Evolutionary conservation across 2,888 invertebrate species (phyloP), one percentile per base, ranked within the genome.

Genomic region (Geotrupes spiniger): DNA sequence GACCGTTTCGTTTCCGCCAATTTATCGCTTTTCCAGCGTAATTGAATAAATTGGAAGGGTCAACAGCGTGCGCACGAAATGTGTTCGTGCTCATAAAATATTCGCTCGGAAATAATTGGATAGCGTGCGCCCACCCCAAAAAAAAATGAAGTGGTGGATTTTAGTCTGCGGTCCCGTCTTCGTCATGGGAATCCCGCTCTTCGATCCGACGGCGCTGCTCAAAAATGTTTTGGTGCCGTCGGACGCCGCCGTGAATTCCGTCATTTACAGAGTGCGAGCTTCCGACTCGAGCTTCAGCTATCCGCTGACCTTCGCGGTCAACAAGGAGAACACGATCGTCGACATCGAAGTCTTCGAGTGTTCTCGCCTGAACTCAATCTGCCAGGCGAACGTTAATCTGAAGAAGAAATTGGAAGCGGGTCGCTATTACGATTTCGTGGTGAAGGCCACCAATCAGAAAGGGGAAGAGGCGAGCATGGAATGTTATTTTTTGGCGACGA

Each of bases 241-340:
- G 40, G 91, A 92, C 72, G 89, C 89, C 38, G 81, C 86, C 63
- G 83, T 89, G 62, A 88, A 88, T 62, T 85, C 90, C 46, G 85
- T 91, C 68, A 86, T 94, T 73, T 93, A 92, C 77, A 80, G 92
- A 63, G 81, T 93, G 62, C 83, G 91, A 65, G 92, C 91, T 53
- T 87, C 87, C 59, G 92, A 93, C 71, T 86, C 90, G 49, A 87
- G 89, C 73, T 89, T 87, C 71, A 89, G 91, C 74, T 92, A 90
- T 74, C 92, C 92, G 49, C 75, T 92, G 61, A 79, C 82, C 59
- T 92, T 92, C 74, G 85, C 87, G 63, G 81, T 90, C 57, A 81
- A 81, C 71, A 83, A 84, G 64, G 83, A 89, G 59, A 83, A 85
- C 53, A 83, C 88, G 48, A 83, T 89, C 64, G 84, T 92, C 56